phyloP scores from a whole-genome alignment of 2,888 invertebrate genomes.

The Coleophora flavipennella region DNA sequence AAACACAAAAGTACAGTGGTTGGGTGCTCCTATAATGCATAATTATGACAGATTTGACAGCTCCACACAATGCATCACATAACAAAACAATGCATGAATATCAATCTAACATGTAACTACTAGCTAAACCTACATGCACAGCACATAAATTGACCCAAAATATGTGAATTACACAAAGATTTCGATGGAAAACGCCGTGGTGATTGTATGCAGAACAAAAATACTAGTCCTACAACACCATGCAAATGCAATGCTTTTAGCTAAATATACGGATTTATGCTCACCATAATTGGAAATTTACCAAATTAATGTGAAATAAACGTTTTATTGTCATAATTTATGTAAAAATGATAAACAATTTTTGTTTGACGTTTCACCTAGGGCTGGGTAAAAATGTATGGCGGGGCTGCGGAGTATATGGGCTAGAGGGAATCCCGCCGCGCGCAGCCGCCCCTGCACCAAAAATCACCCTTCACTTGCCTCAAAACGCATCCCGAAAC shows the following conservation, averaged over 20 bases:
- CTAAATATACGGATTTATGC: slow-evolving; percentile 19
- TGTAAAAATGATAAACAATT: slow-evolving; percentile 43
- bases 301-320: slow-evolving; percentile 11
- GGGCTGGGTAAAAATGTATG: slow-evolving; percentile 61
- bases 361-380: slow-evolving; percentile 66
- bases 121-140: not conserved
- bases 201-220: slow-evolving; percentile 35
- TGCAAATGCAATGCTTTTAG: slow-evolving; percentile 12
- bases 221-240: slow-evolving; percentile 27
- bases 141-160: not conserved
- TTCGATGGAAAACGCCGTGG: slow-evolving; percentile 24
- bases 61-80: slow-evolving; percentile 13
- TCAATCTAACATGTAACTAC: slow-evolving; percentile 7
- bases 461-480: slow-evolving; percentile 27
- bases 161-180: slow-evolving; percentile 14
- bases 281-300: slow-evolving; percentile 15
- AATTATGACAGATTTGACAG: slow-evolving; percentile 17
- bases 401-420: slow-evolving; percentile 43
- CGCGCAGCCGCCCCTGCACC: slow-evolving; percentile 5
- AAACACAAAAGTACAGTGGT: not conserved
- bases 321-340: slow-evolving; percentile 20
- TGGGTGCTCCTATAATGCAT: not conserved
- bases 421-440: not conserved
- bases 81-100: slow-evolving; percentile 22
- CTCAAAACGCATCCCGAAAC: slow-evolving; percentile 25